These are phyloP conservation scores for Andrena marginata DNA, from an alignment of 2,888 invertebrate species.

Conservation along the genomic window DNA sequence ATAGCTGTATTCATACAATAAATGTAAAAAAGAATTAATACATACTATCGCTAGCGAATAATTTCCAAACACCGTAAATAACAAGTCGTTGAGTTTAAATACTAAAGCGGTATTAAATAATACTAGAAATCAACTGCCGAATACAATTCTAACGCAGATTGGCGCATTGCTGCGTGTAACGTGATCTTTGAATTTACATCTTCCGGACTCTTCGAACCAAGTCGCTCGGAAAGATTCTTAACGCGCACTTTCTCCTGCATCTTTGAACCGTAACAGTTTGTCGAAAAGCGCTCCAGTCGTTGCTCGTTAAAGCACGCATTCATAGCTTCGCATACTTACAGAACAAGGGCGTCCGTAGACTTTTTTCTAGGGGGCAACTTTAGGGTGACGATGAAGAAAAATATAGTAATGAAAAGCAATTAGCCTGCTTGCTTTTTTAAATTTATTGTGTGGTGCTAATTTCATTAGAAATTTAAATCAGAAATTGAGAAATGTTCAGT, in stretches of 20 bases:
- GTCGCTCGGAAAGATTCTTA: slow-evolving; percentile 16
- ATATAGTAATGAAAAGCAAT: too few species aligned
- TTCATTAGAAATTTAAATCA: too few species aligned
- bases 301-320: slow-evolving; percentile 38
- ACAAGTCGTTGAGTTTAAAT: slow-evolving; percentile 69
- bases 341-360: too few species aligned
- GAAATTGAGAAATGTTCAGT: too few species aligned
- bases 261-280: slow-evolving; percentile 24
- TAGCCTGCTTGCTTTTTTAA: too few species aligned
- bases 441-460: too few species aligned
- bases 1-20: slow-evolving; percentile 78
- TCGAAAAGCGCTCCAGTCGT: slow-evolving; percentile 25
- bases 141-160: slow-evolving; percentile 14
- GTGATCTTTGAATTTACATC: slow-evolving; percentile 6
- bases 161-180: slow-evolving; percentile 3
- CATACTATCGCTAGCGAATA: slow-evolving; percentile 62
- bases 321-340: slow-evolving; percentile 22
- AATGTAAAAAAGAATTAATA: slow-evolving; percentile 76
- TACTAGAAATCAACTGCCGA: slow-evolving; percentile 38
- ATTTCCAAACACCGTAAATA: slow-evolving; percentile 74
- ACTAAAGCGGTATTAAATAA: slow-evolving; percentile 50
- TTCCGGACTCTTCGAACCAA: background rate
- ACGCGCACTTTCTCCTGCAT: slow-evolving; percentile 20
- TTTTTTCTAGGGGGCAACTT: too few species aligned
- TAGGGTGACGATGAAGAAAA: too few species aligned